phyloP scores from a whole-genome alignment of 2,113 vertebrate genomes.

The Gopherus flavomarginatus region DNA sequence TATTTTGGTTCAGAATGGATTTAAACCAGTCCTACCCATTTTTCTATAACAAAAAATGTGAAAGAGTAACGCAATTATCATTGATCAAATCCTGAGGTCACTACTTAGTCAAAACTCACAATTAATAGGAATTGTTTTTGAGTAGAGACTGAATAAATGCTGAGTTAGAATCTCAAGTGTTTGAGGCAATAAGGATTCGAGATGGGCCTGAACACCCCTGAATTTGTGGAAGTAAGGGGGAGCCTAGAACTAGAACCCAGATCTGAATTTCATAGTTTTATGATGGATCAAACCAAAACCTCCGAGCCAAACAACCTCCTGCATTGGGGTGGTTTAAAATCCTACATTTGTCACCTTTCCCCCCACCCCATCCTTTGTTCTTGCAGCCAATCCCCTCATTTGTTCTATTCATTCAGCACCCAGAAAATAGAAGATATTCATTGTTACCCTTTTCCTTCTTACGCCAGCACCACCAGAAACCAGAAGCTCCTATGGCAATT shows the following conservation, averaged over 20 bases:
- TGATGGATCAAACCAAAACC: background rate
- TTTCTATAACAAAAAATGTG: constrained; percentile 1
- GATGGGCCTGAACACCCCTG: background rate
- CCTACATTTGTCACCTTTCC: background rate
- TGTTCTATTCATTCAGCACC: background rate
- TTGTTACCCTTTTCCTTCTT: constrained; percentile 74
- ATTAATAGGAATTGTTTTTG: background rate
- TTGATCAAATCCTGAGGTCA: background rate
- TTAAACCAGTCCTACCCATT: background rate
- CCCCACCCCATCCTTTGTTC: background rate
- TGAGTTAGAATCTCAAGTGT: background rate
- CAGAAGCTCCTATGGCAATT: background rate
- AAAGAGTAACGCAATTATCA: background rate
- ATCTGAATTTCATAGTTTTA: background rate
- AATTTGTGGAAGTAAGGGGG: background rate
- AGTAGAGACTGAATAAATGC: background rate
- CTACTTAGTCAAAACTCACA: background rate
- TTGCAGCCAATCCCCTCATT: background rate
- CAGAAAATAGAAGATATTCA: background rate
- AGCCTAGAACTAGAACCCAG: background rate
- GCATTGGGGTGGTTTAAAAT: background rate
- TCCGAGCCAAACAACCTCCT: background rate
- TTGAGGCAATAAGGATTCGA: background rate
- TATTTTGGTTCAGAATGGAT: background rate
- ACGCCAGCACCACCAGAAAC: constrained; percentile 27